A percentile compares a stretch with the other conserved stretches of the same genome.
Conservation (phyloP, 2,797 vertebrate species). For the Enteromius afrohamiltoni region DNA sequence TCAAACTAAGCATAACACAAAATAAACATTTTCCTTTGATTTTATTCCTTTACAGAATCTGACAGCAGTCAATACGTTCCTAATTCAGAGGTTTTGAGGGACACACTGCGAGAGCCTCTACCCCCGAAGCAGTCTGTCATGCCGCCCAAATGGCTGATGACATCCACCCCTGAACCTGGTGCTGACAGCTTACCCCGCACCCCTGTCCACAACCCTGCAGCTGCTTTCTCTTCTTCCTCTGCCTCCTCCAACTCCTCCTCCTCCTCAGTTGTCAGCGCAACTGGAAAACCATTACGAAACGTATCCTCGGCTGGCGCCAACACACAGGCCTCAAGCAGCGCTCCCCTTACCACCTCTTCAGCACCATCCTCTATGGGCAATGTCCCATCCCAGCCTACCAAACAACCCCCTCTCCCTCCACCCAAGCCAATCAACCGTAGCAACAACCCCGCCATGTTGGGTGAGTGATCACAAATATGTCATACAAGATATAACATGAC, state of each 20-base stretch:
- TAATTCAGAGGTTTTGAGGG: conserved; percentile 79
- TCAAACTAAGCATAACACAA: background rate
- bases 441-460: conserved; percentile 84
- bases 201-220: conserved; percentile 68
- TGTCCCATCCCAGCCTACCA: conserved; percentile 72
- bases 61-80: conserved; percentile 79
- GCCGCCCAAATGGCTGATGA: conserved; percentile 88
- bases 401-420: conserved; percentile 92
- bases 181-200: conserved; percentile 73
- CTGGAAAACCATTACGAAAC: conserved; percentile 79
- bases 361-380: conserved; percentile 53
- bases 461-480: conserved; percentile 76
- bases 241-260: conserved; percentile 65
- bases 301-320: conserved; percentile 73
- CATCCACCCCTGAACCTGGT: conserved; percentile 79
- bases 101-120: conserved; percentile 77
- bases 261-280: conserved; percentile 58
- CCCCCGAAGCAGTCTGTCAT: conserved; percentile 84
- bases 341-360: conserved; percentile 58
- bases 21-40: background rate
- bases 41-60: conserved; percentile 74
- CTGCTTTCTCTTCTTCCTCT: conserved; percentile 69
- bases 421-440: conserved; percentile 93
- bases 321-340: conserved; percentile 68
- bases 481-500: conserved; percentile 1